Base-by-base conservation (phyloP, 2,113 vertebrate species). In the Chelonoidis abingdonii region DNA sequence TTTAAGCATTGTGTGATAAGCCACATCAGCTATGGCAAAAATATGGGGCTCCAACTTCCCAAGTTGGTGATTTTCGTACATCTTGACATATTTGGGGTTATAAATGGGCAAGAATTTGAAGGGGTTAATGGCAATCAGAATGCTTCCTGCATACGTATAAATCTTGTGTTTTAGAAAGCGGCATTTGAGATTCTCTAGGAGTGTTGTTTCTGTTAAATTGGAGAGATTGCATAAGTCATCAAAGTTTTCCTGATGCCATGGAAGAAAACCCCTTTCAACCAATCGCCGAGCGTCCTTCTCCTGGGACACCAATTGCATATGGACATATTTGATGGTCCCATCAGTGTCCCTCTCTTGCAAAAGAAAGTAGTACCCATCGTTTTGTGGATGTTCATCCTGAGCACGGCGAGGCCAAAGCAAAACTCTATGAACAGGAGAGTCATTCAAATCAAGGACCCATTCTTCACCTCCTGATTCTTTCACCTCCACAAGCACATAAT, bases 41-140 rank as follows among this genome's bases (percentile, higher is more conserved):
- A 99, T 99, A 31, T 99, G 99, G 7, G 99, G 99, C 92, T 99
- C 99, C 72, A 99, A 56, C 94, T 98, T 99, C 13, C 99, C 99
- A 54, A 99, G 98, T 6, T 98, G 98, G 96, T 99, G 99, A 87
- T 99, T 99, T 97, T 99, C 99, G 3, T 99, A 99, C 98, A 99
- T 98, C 98, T 99, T 99, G 95, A 99, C 98, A 6, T 99, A 99
- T 92, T 99, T 99, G 83, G 99, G 99, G 95, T 99, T 99, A 98
- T 99, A 99, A 94, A 99, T 98, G 69, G 99, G 99, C 27, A 99
- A 97, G 97, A 99, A 99, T 96, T 99, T 99, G 95, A 99, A 99
- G 88, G 99, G 99, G 94, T 99, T 99, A 92, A 99, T 95, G 4
- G 99, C 99, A 29, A 99, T 97, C 19, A 99, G 98, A 97, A 99